Base-by-base conservation (phyloP, 53 echinoderm and acorn worm species). In the Holothuria scabra region DNA sequence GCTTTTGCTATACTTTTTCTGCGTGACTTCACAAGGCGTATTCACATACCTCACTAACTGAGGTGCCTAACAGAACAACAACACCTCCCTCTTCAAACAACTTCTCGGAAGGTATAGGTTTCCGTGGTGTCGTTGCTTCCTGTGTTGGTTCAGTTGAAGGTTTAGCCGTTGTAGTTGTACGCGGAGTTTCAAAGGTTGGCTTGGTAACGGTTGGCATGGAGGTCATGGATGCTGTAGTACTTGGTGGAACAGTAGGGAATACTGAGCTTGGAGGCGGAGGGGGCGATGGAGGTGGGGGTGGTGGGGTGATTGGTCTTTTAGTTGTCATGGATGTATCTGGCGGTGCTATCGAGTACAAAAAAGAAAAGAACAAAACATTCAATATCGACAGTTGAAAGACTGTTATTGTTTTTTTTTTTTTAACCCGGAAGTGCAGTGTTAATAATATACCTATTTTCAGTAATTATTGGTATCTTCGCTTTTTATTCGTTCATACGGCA, bases 211-310 rank as follows among this genome's bases (percentile, higher is more conserved):
- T 33, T 2, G 68, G 68, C 10, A 34, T 13, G 12, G 20, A 37
- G 30, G 68, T 30, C 68, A 68, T 68, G 12, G 68, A 68, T 13
- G 41, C 18, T 21, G 68, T 68, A 18, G 68, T 28, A 29, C 28
- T 18, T 66, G 66, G 23, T 10, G 66, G 9, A 25, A 33, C 29
- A 29, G 66, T 66, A 30, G 68, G 68, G 35, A 68, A 68, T 0
- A 68, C 68, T 19, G 68, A 68, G 22, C 68, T 68, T 30, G 68
- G 68, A 33, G 68, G 68, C n/a, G 68, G 32, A 26, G 68, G 68
- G n/a, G 68, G 68, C 2, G 68, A 68, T 33, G 68, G 68, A 20
- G 68, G 68, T 11, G 68, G 68, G n/a, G 68, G 68, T 34, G 68
- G 68, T 16, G 68, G 68, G 34, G 68, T 68, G 19, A 68, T 68